A percentile compares a stretch with the other conserved stretches of the same genome.
Conservation (phyloP, 2,888 invertebrate genomes). For the Busseola fusca region DNA sequence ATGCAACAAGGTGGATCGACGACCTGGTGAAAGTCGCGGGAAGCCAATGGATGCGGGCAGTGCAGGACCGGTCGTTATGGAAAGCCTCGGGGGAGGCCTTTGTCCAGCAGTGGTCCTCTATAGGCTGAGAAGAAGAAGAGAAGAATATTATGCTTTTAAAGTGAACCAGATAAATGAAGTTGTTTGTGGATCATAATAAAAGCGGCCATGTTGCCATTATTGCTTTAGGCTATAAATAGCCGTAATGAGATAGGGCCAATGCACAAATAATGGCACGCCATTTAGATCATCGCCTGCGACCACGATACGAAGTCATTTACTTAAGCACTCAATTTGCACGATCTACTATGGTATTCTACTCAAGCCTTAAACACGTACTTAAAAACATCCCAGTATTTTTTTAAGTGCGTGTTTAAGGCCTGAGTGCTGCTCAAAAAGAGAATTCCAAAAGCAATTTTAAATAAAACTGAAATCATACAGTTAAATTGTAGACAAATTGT, state of each 20-base stretch:
- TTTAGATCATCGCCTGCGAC: slow-evolving; percentile 51
- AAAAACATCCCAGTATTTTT: neutral
- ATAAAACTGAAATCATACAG: neutral
- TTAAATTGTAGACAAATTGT: no score
- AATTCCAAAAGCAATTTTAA: neutral
- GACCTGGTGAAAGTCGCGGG: no score
- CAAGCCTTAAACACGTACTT: neutral
- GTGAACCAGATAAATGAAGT: slow-evolving; percentile 1
- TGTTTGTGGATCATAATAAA: slow-evolving; percentile 14
- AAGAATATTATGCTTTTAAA: neutral
- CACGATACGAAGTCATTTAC: slow-evolving; percentile 43
- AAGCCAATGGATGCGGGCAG: no score
- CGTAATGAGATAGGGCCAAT: slow-evolving; percentile 47
- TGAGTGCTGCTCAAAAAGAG: neutral
- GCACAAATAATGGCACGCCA: slow-evolving; percentile 48
- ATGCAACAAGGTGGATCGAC: no score
- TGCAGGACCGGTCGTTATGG: no score
- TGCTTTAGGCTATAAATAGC: slow-evolving; percentile 48
- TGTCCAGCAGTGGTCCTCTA: no score
- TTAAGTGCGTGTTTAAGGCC: neutral
- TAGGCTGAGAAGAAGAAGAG: no score
- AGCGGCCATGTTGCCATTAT: slow-evolving; percentile 26
- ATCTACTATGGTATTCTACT: slow-evolving; percentile 21
- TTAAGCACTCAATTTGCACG: slow-evolving; percentile 51
- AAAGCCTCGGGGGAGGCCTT: no score